Conservation (phyloP, 2,888 invertebrate species). For the Synergus laeviventris region DNA sequence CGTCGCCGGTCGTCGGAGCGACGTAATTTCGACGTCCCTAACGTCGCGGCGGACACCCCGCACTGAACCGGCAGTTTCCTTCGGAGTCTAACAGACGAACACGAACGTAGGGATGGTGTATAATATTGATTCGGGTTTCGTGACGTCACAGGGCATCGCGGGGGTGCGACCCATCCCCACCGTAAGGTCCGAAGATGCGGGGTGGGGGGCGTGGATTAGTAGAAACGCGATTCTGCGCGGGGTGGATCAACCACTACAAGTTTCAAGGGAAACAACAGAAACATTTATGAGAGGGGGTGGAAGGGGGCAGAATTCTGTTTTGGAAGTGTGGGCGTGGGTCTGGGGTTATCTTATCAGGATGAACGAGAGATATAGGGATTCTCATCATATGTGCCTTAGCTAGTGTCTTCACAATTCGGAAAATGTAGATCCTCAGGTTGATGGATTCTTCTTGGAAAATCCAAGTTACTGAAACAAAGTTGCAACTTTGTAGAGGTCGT, state of each 20-base stretch:
- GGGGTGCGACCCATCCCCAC: constrained; percentile 62
- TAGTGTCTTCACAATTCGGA: background rate
- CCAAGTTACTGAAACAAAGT: no score
- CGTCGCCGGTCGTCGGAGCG: constrained; percentile 64
- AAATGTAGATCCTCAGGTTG: background rate
- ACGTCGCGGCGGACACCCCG: constrained; percentile 73
- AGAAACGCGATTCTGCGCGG: constrained; percentile 67
- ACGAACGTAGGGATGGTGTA: constrained; percentile 61
- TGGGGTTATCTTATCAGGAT: constrained; percentile 20
- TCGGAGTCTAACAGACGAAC: constrained; percentile 57
- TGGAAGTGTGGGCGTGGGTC: background rate
- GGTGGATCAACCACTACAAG: background rate
- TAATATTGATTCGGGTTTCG: constrained; percentile 70
- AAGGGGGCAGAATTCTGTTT: background rate
- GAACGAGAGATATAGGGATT: constrained; percentile 13
- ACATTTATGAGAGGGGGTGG: background rate
- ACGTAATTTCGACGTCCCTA: constrained; percentile 66
- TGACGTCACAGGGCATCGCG: constrained; percentile 62
- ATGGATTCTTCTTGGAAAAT: background rate
- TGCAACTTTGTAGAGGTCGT: no score
- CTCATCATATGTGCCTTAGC: background rate
- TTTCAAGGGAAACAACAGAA: constrained; percentile 25
- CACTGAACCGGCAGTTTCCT: constrained; percentile 66
- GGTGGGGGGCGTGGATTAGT: constrained; percentile 69
- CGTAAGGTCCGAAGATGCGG: constrained; percentile 55